These are phyloP conservation scores for Bhutanitis thaidina DNA, from an alignment of 2,888 invertebrate genomes.

Conservation along the genomic window DNA sequence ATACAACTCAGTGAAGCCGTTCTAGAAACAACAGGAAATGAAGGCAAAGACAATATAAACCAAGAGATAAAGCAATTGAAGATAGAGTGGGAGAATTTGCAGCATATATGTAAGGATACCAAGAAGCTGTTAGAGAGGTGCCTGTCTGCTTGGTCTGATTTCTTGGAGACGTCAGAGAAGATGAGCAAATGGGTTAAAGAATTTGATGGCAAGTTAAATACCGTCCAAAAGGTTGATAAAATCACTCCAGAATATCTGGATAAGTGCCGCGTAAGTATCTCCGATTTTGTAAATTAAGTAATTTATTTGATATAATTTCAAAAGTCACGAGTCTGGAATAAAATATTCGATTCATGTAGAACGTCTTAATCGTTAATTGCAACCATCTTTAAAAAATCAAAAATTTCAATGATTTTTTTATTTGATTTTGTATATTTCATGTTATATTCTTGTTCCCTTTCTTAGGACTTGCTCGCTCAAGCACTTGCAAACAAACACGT, in stretches of 20 bases:
- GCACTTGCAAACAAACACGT: constrained; percentile 87
- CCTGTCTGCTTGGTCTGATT: constrained; percentile 89
- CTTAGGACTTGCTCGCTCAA: constrained; percentile 84
- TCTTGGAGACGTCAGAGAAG: constrained; percentile 84
- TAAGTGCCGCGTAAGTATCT: constrained; percentile 83
- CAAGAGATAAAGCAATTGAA: constrained; percentile 90
- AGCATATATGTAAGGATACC: constrained; percentile 87
- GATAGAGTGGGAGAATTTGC: constrained; percentile 90
- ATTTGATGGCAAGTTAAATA: constrained; percentile 82
- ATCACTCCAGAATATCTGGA: constrained; percentile 89
- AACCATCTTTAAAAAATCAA: too few species aligned
- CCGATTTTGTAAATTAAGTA: too few species aligned
- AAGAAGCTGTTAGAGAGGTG: constrained; percentile 87
- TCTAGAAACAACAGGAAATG: constrained; percentile 87
- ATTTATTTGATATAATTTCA: too few species aligned
- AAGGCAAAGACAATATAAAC: constrained; percentile 89
- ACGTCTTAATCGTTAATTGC: too few species aligned
- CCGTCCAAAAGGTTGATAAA: constrained; percentile 84
- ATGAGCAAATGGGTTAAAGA: constrained; percentile 88
- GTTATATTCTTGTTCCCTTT: background rate
- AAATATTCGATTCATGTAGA: too few species aligned
- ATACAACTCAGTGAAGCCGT: constrained; percentile 87
- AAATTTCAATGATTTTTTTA: too few species aligned
- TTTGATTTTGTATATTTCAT: too few species aligned
- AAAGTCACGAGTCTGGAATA: too few species aligned